Base-by-base conservation (phyloP, 2,888 invertebrate genomes). In the Agriopis marginaria region DNA sequence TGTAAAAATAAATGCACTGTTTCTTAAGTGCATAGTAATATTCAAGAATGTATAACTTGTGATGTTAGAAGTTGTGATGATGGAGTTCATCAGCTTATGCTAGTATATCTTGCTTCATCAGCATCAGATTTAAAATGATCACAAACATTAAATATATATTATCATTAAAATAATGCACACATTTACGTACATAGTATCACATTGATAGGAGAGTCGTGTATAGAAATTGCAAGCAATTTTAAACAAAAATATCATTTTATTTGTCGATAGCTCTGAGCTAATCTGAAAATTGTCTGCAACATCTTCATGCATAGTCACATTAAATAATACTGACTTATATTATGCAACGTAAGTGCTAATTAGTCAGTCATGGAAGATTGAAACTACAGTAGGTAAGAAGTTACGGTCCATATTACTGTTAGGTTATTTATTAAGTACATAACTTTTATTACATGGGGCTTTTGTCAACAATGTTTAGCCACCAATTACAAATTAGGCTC, bases 151-250 rank as follows among this genome's bases (percentile, higher is more conserved):
- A 58, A 53, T 63, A 63, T 42, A 63, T 62, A 54, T 56, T 44
- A 61, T 44, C 67, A 67, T 68, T 62, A 45, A 56, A 64, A 62
- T 71, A 71, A 71, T 65, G 71, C 71, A 71, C 71, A 71, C 40
- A 53, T 62, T 76, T 73, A 75, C 75, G 75, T 76, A 76, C 70
- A 65, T 72, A 76, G 72, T 76, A 76, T 75, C 75, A 76, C 73
- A 75, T 70, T 60, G 61, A 71, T 69, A 75, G 68, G 60, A 69
- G 66, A 70, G 65, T 72, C 68, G 49, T 70, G 47, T 71, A 62
- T 68, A 70, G 66, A 68, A 54, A 70, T 67, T 60, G 69, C 68
- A 74, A 71, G 67, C 68, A 66, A 66, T 56, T 68, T 59, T 54
- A 23, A 56, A 61, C 42, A 60, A 70, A 58, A 63, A 62, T 59